Conservation (phyloP, 2,797 vertebrate species). For the Poecilia velifera region DNA sequence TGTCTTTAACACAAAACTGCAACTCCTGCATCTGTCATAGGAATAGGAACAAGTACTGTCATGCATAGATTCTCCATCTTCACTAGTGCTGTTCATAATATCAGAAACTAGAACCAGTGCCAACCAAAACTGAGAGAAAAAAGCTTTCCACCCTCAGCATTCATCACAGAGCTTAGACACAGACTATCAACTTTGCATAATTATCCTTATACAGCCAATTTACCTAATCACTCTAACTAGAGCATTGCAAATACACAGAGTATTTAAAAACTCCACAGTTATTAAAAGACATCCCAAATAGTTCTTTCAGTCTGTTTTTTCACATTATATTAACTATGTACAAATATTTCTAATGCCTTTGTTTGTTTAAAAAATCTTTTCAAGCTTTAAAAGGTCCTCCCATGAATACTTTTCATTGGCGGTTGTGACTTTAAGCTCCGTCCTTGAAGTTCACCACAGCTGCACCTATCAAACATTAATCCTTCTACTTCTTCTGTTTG, state of each 20-base stretch:
- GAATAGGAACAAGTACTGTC: not conserved
- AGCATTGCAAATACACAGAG: not conserved
- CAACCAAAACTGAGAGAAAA: not conserved
- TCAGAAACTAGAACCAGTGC: not conserved
- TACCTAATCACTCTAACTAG: not conserved
- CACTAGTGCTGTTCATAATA: not conserved
- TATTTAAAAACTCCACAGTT: not conserved
- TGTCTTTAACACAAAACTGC: not conserved
- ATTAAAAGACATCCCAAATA: not conserved
- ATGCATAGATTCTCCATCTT: not conserved
- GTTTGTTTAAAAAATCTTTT: not conserved
- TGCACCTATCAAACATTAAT: slow-evolving; percentile 72
- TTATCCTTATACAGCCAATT: not conserved
- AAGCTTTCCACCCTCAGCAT: not conserved
- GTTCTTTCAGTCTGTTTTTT: not conserved
- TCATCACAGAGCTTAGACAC: not conserved
- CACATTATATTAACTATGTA: not conserved
- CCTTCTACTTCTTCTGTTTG: slow-evolving; percentile 64
- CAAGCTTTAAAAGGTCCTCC: not conserved
- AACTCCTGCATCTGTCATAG: not conserved
- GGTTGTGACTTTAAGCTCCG: slow-evolving; percentile 24
- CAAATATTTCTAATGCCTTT: not conserved
- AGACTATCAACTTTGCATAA: not conserved
- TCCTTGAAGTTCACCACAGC: slow-evolving; percentile 54
- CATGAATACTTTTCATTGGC: not conserved